Evolutionary conservation across 1,140 invertebrate species (phyloP).

Genomic region (Tetramorium parvispinum): DNA sequence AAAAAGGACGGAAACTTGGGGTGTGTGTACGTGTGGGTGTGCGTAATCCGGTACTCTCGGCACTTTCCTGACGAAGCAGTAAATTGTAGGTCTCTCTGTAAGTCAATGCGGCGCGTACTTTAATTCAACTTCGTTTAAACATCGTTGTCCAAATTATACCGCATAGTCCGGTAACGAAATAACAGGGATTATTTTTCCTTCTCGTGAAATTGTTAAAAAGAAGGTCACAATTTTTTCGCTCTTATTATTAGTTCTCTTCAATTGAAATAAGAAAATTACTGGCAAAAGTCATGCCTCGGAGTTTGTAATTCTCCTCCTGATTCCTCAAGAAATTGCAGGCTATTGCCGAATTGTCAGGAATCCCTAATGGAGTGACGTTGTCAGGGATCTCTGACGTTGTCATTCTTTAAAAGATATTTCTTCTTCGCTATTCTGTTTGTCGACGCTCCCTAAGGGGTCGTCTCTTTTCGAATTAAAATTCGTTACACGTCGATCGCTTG

Average conservation of each 20-base stretch:
- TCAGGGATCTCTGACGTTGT: neutral
- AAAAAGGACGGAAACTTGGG: neutral
- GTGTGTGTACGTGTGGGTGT: no score
- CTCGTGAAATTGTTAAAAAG: neutral
- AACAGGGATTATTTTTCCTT: neutral
- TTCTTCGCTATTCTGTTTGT: neutral
- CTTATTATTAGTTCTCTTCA: neutral
- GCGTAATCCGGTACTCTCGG: neutral
- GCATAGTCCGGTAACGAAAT: neutral
- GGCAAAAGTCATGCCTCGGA: neutral
- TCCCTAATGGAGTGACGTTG: neutral
- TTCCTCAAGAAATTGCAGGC: neutral
- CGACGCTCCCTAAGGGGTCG: neutral
- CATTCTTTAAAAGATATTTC: neutral
- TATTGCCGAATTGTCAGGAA: neutral
- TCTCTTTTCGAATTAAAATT: neutral
- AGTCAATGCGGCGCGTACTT: neutral
- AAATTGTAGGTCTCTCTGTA: neutral
- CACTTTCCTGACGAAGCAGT: neutral
- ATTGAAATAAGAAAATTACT: neutral
- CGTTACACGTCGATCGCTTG: neutral
- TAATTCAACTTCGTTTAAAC: neutral
- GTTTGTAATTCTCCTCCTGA: neutral
- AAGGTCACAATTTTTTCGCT: neutral
- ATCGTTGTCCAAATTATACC: neutral